Percentiles rank a stretch among this genome's conserved stretches.
phyloP scores from a whole-genome alignment of 2,888 invertebrate species.

The Mechanitis mazaeus region DNA sequence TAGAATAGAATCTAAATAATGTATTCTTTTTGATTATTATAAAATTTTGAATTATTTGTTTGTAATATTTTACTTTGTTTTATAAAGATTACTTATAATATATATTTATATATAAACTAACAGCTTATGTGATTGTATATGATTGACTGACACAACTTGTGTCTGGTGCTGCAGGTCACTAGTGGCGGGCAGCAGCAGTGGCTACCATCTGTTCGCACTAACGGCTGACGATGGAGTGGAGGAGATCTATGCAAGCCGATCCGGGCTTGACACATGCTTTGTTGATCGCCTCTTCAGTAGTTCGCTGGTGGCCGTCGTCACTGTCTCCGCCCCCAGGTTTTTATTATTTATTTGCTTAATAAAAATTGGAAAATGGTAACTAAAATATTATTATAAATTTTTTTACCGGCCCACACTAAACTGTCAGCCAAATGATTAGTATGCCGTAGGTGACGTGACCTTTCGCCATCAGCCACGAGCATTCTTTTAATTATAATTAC shows the following conservation, averaged over 20 bases:
- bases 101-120: too few relatives aligned
- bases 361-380: neutral
- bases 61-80: too few relatives aligned
- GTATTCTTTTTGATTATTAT: too few relatives aligned
- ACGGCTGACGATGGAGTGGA: constrained; percentile 90
- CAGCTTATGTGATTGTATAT: too few relatives aligned
- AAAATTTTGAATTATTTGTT: too few relatives aligned
- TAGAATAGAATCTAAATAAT: too few relatives aligned
- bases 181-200: constrained; percentile 93
- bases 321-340: constrained; percentile 91
- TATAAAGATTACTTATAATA: too few relatives aligned
- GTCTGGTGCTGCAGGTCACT: constrained; percentile 80
- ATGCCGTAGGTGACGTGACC: constrained; percentile 5
- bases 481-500: constrained; percentile 9
- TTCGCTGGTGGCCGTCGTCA: constrained; percentile 96
- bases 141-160: too few relatives aligned
- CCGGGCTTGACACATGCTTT: constrained; percentile 89
- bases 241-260: constrained; percentile 91
- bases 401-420: too few relatives aligned
- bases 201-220: constrained; percentile 92
- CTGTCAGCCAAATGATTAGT: neutral
- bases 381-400: too few relatives aligned
- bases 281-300: constrained; percentile 98
- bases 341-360: constrained; percentile 19
- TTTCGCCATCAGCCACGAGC: neutral